Evolutionary conservation across 2,888 invertebrate species (phyloP).

Genomic region (Therioaphis trifolii): DNA sequence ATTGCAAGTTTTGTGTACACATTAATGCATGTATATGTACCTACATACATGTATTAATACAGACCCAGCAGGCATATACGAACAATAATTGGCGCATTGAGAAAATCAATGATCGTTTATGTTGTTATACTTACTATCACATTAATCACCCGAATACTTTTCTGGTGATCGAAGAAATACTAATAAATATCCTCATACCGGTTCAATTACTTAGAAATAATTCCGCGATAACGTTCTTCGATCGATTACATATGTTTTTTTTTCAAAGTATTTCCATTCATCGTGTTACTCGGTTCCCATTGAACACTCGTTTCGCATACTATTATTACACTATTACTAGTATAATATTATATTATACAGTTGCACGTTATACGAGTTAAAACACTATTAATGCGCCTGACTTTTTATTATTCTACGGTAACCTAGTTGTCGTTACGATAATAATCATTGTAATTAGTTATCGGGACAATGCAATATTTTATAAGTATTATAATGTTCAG

Average conservation of each 20-base stretch:
- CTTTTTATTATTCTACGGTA: constrained; percentile 3
- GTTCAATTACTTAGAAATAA: constrained; percentile 43
- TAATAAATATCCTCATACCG: constrained; percentile 43
- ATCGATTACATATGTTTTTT: constrained; percentile 32
- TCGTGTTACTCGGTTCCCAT: constrained; percentile 44
- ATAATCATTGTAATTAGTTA: constrained; percentile 27
- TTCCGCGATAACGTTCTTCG: constrained; percentile 13
- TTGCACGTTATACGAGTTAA: neutral
- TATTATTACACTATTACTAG: neutral
- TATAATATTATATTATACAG: neutral
- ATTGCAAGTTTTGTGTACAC: neutral
- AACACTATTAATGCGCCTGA: constrained; percentile 30
- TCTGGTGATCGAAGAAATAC: constrained; percentile 43
- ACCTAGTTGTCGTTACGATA: constrained; percentile 22
- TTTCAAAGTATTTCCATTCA: constrained; percentile 56
- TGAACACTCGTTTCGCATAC: constrained; percentile 38
- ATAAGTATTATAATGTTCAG: neutral
- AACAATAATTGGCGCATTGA: neutral
- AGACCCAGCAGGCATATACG: neutral
- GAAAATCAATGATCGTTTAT: constrained; percentile 24
- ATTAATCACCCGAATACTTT: constrained; percentile 29
- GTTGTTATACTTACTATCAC: constrained; percentile 11
- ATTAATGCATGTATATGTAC: neutral
- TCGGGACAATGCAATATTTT: neutral
- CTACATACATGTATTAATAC: no score